phyloP scores from a whole-genome alignment of 2,888 invertebrate genomes.

The Rhorus exstirpatorius region DNA sequence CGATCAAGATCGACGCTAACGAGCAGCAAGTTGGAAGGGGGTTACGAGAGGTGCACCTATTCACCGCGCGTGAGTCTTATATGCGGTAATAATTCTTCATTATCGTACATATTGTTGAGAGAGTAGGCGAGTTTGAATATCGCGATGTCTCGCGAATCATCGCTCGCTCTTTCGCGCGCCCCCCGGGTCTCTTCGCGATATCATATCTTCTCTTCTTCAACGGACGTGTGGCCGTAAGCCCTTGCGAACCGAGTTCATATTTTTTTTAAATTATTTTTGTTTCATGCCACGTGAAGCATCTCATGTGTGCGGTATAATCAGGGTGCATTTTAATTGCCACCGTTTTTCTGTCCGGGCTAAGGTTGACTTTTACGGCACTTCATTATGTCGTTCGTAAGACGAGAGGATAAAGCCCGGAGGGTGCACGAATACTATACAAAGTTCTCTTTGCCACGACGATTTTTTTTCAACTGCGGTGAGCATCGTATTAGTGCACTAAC shows the following conservation, averaged over 20 bases:
- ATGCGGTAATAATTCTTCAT: conserved; percentile 86
- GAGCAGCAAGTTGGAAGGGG: conserved; percentile 74
- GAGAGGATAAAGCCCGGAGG: conserved; percentile 5
- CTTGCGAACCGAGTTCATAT: conserved; percentile 22
- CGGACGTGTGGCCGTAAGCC: conserved; percentile 29
- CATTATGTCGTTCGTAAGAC: not conserved
- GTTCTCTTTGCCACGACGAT: too few species aligned
- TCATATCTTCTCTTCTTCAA: conserved; percentile 29
- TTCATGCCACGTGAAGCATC: not conserved
- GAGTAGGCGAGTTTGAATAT: conserved; percentile 50
- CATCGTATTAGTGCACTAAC: too few species aligned
- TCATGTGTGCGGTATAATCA: conserved; percentile 77
- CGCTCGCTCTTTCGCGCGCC: conserved; percentile 51
- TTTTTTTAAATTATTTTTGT: conserved; percentile 68
- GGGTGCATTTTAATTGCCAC: conserved; percentile 81
- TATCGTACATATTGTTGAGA: conserved; percentile 85
- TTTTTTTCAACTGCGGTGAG: too few species aligned
- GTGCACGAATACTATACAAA: not conserved
- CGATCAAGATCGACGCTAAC: conserved; percentile 82
- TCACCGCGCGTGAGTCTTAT: conserved; percentile 78
- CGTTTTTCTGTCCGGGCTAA: conserved; percentile 73
- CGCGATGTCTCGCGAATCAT: conserved; percentile 56
- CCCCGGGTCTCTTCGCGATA: conserved; percentile 67
- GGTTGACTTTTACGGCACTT: conserved; percentile 77
- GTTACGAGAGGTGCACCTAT: conserved; percentile 75